Evolutionary conservation across 2,888 invertebrate genomes (phyloP).

Genomic region (Drosophila siamana): DNA sequence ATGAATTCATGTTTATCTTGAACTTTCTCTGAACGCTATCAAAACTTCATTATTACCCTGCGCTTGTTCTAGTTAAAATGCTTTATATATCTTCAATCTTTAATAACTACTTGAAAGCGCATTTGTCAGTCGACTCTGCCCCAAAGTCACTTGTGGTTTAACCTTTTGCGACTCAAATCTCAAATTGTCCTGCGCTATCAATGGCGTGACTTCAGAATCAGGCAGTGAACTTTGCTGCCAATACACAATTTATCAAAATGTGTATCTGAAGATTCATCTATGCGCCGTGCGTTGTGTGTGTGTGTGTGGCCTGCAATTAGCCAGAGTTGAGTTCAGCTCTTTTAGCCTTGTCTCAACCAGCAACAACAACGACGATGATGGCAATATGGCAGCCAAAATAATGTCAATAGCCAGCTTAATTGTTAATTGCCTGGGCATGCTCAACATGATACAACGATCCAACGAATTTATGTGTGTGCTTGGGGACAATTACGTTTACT

Average conservation of each 20-base stretch:
- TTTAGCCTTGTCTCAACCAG: neutral
- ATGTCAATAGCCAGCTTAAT: constrained; percentile 56
- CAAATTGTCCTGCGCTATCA: neutral
- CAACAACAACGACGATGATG: too few species aligned
- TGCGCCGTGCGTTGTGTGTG: neutral
- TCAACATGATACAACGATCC: constrained; percentile 18
- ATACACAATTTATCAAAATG: constrained; percentile 1
- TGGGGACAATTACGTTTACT: constrained; percentile 18
- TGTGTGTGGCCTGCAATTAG: neutral
- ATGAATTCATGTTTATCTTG: neutral
- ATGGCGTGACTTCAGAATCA: neutral
- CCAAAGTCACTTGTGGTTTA: neutral
- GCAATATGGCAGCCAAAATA: constrained; percentile 24
- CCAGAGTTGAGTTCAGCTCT: neutral
- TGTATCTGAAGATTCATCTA: neutral
- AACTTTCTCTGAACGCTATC: neutral
- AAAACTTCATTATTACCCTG: neutral
- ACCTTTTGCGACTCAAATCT: neutral
- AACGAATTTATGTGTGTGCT: constrained; percentile 31
- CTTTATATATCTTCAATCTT: too few species aligned
- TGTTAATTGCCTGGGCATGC: constrained; percentile 47
- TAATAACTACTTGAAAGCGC: neutral
- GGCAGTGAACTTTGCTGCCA: neutral
- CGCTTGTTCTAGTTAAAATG: too few species aligned
- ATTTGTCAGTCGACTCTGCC: neutral